These are phyloP conservation scores for Nyctereutes procyonoides DNA, from an alignment of 2,113 vertebrate genomes.

Conservation along the genomic window DNA sequence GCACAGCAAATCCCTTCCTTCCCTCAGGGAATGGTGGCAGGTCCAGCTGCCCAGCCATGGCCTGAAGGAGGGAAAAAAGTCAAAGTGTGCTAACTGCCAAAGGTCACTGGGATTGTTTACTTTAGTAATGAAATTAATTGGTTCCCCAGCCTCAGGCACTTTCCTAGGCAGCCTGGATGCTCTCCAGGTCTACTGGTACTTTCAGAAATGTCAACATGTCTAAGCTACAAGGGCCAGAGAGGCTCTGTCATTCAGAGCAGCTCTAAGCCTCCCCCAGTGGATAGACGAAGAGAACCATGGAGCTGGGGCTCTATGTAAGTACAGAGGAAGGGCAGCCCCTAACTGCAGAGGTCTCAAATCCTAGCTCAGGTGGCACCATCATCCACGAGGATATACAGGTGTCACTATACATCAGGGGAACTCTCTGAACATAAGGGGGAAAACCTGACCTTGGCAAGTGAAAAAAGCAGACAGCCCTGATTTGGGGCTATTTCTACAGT, in stretches of 20 bases:
- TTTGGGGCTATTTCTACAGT: background rate
- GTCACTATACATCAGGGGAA: background rate
- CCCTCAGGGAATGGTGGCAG: background rate
- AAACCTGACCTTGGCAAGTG: background rate
- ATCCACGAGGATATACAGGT: background rate
- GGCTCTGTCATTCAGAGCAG: background rate
- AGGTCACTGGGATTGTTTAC: slow-evolving; percentile 29
- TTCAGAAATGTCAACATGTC: background rate
- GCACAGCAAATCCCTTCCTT: background rate
- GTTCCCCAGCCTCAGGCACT: background rate
- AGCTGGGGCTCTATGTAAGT: background rate
- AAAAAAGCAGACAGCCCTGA: background rate
- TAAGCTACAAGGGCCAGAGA: background rate
- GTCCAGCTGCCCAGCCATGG: background rate
- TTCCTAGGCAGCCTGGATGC: background rate
- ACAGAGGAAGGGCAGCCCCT: background rate
- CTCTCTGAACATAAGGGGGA: background rate
- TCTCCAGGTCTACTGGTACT: background rate
- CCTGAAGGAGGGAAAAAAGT: background rate
- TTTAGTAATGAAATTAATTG: slow-evolving; percentile 27
- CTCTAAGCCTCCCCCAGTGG: background rate
- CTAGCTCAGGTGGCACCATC: background rate
- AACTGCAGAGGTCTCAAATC: background rate
- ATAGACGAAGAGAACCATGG: background rate
- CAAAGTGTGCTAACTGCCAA: background rate